Evolutionary conservation across 2,113 vertebrate genomes (phyloP), one percentile per base, ranked within the genome.

Genomic region (Cephalopholis sonnerati): DNA sequence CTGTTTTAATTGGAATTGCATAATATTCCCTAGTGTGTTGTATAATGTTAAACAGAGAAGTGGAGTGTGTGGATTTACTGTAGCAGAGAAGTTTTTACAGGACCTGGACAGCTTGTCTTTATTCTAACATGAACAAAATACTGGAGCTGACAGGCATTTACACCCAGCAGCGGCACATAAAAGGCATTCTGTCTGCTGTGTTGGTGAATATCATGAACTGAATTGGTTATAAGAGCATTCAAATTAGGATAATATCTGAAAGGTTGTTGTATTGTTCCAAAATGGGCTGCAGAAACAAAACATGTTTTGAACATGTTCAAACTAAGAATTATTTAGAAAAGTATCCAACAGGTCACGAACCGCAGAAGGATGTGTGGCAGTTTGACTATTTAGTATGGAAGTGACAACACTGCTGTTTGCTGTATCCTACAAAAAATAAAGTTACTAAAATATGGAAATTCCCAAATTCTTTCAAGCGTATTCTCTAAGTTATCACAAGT

Each of bases 401-500:
- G 20, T 74, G 39, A 36, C 25, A 27, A 53, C 18, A 32, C 22
- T 53, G 29, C 79, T 64, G 27, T 15, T 51, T 53, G 74, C 69
- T 61, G 20, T 59, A 51, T 53, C 3, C 29, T 51, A 62, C 24
- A 24, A 65, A 66, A 72, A 55, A 1, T 0, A n/a, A 41, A 54
- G 10, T 27, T 18, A 50, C 5, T 36, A 61, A 61, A 67, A 79
- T 39, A 83, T 53, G 87, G 83, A 86, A 74, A 92, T 88, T 87
- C 92, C 93, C 93, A 93, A 94, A 91, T 95, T 92, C 87, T 94
- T 91, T 91, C 94, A 95, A 87, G 82, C 36, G 57, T 16, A 77
- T 82, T 54, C 20, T 81, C 41, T 66, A 55, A 68, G 25, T 79
- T 78, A 54, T 74, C 13, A 78, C 25, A 79, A 70, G 64, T 18